phyloP scores from a whole-genome alignment of 2,113 vertebrate genomes.

The Rhinoptilus africanus region DNA sequence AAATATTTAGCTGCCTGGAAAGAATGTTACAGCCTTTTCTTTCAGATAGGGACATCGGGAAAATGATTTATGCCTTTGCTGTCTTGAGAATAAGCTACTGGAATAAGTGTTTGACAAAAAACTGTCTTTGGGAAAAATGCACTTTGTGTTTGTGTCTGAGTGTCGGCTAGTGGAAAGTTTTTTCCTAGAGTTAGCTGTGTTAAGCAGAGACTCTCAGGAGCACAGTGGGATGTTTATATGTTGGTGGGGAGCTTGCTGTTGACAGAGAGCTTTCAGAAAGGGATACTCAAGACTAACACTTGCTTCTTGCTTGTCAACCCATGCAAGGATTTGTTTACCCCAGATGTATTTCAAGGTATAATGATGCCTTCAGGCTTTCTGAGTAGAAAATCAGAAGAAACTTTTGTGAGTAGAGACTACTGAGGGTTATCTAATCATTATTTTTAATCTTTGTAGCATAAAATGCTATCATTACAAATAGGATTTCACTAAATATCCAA shows the following conservation, averaged over 20 bases:
- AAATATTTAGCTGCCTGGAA: conserved; percentile 28
- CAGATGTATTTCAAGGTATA: not conserved
- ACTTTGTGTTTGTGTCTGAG: not conserved
- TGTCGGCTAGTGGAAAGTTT: not conserved
- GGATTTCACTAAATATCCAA: not conserved
- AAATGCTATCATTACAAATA: not conserved
- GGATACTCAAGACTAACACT: not conserved
- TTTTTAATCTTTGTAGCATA: not conserved
- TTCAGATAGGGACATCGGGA: not conserved
- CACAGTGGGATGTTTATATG: not conserved
- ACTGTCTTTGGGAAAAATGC: not conserved
- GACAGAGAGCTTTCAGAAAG: not conserved
- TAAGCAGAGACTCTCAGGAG: not conserved
- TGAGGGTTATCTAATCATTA: not conserved
- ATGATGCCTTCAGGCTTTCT: not conserved
- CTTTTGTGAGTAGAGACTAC: not conserved
- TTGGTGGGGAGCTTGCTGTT: not conserved
- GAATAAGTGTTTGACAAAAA: not conserved
- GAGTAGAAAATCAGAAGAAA: not conserved
- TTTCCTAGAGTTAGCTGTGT: not conserved
- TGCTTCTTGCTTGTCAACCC: not conserved
- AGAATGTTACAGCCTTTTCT: conserved; percentile 11
- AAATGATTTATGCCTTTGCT: conserved; percentile 7
- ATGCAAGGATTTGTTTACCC: not conserved
- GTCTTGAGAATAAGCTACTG: not conserved